Base-by-base conservation (phyloP, 2,888 invertebrate species). In the Imbricaverruca yamaguchii region DNA sequence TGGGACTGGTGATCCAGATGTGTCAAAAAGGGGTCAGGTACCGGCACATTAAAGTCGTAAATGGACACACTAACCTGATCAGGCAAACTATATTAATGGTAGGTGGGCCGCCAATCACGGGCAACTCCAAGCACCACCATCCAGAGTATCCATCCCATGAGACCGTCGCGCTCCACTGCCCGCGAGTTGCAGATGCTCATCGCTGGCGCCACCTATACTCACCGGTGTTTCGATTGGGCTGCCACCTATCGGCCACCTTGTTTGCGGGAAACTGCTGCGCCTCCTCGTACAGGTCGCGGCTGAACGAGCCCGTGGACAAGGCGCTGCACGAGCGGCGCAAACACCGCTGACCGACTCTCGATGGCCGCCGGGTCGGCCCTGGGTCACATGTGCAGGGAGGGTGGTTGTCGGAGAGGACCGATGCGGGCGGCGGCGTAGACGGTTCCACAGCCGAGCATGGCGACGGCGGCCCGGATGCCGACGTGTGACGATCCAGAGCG, bases 201-300 rank as follows among this genome's bases (percentile, higher is more conserved):
- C 55, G 9, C 13, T n/a, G 9, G 74, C 74, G 74, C 74, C 55
- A 55, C 55, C 74, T 74, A 10, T 55, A 74, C 74, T 74, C 21
- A 74, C 74, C 74, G 74, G 9, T 10, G 21, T 15, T 8, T 10
- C 9, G 74, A 18, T 53, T 21, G 55, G 74, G 74, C 55, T 55
- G 74, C 74, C 74, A 74, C 21, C 74, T 74, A 8, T 21, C 55
- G 74, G 74, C 74, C 74, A 74, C 74, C 55, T 55, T 74, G 74
- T 74, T 74, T 18, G 15, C 9, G 53, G 53, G 55, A 55, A 55
- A 55, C 9, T 21, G 53, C 21, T 74, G 74, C 18, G 55, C 55
- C 74, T 74, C 18, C 21, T 55, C 74, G 74, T 74, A 74, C 55
- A 13, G n/a, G 1, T 74, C 74, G 53, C 74, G 74, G 55, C 74